These are phyloP conservation scores for Micromesistius poutassou DNA, from an alignment of 2,797 vertebrate genomes.

Conservation along the genomic window DNA sequence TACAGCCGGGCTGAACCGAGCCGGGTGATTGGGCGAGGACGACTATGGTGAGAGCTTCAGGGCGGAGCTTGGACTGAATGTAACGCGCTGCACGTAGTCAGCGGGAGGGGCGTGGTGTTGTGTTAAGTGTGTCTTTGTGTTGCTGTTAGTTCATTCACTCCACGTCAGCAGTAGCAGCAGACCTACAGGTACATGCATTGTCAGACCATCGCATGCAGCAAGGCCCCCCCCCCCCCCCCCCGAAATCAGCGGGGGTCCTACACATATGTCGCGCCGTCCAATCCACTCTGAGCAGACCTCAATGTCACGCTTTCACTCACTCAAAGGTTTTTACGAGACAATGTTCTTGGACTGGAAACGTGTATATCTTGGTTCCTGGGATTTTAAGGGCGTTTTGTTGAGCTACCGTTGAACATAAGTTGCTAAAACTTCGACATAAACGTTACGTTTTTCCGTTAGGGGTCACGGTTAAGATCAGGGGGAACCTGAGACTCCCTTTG, in stretches of 20 bases:
- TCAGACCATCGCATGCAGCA: slow-evolving; percentile 65
- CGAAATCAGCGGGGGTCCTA: slow-evolving; percentile 59
- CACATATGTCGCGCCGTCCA: neutral
- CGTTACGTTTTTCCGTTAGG: slow-evolving; percentile 30
- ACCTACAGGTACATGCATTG: slow-evolving; percentile 63
- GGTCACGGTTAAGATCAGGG: slow-evolving; percentile 41
- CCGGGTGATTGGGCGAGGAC: slow-evolving; percentile 53
- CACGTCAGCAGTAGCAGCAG: slow-evolving; percentile 46
- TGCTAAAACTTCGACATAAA: neutral
- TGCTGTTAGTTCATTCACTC: slow-evolving; percentile 27
- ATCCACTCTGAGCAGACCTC: neutral
- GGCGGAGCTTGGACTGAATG: neutral
- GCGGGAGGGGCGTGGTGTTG: neutral
- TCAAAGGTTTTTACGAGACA: slow-evolving; percentile 46
- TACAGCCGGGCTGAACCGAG: slow-evolving; percentile 80
- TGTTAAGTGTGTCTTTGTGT: neutral
- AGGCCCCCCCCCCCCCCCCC: too few relatives aligned
- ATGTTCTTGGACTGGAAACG: neutral
- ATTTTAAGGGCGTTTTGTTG: slow-evolving; percentile 42
- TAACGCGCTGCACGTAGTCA: too few relatives aligned
- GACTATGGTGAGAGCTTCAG: neutral
- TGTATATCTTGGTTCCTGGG: slow-evolving; percentile 33
- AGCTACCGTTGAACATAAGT: slow-evolving; percentile 32
- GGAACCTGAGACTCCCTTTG: slow-evolving; percentile 37
- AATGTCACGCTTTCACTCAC: slow-evolving; percentile 17